A percentile compares a stretch with the other conserved stretches of the same genome.
These are phyloP conservation scores for Steatornis caripensis DNA, from an alignment of 2,113 vertebrate species.

Conservation along the genomic window DNA sequence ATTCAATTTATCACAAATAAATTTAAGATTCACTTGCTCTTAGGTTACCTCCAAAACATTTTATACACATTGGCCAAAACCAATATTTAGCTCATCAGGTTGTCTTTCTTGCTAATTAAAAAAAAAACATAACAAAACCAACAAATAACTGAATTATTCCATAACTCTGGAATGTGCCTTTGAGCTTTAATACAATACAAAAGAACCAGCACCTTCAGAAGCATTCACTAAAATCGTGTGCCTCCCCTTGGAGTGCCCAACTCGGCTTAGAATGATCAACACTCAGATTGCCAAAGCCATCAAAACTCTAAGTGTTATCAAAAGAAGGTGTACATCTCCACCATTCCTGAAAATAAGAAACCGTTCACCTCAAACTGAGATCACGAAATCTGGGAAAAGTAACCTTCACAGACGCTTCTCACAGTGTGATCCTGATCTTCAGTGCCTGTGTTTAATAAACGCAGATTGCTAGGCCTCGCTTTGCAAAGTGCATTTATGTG, in stretches of 20 bases:
- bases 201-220: background rate
- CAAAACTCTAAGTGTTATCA: background rate
- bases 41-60: background rate
- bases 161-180: background rate
- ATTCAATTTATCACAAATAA: background rate
- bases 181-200: background rate
- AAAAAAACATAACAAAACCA: background rate
- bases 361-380: background rate
- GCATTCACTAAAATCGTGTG: background rate
- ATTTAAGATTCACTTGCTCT: background rate
- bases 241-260: background rate
- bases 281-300: background rate
- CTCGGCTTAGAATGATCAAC: background rate
- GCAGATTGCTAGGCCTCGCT: background rate
- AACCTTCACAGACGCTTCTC: background rate
- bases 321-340: background rate
- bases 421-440: background rate
- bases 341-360: background rate
- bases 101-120: background rate
- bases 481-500: conserved; percentile 2
- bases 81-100: background rate
- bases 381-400: background rate
- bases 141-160: background rate
- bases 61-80: background rate
- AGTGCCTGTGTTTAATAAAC: background rate